phyloP scores from a whole-genome alignment of 2,888 invertebrate species.

The Linnaemya tessellans region DNA sequence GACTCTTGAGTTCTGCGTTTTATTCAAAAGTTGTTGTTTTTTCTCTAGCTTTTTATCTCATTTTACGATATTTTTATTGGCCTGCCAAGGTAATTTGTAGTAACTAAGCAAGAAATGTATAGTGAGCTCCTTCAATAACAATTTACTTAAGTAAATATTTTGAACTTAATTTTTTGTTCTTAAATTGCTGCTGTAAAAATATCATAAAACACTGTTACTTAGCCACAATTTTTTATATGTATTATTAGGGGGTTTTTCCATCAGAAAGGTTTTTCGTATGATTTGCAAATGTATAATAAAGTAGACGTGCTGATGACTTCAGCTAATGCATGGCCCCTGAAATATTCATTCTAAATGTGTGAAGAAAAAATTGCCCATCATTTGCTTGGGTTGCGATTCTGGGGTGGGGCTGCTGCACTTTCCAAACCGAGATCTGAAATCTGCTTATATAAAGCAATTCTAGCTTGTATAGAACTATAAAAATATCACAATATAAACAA shows the following conservation, averaged over 20 bases:
- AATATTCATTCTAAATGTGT: slow-evolving; percentile 26
- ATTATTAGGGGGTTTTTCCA: background rate
- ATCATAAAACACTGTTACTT: slow-evolving; percentile 53
- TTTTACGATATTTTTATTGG: slow-evolving; percentile 75
- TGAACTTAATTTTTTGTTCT: slow-evolving; percentile 23
- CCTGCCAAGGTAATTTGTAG: slow-evolving; percentile 73
- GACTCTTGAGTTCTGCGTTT: slow-evolving; percentile 29
- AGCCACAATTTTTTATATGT: background rate
- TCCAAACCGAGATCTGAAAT: no score
- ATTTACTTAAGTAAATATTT: slow-evolving; percentile 68
- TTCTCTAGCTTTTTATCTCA: slow-evolving; percentile 32
- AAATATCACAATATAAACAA: no score
- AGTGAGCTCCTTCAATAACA: slow-evolving; percentile 49
- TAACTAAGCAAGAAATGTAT: slow-evolving; percentile 19
- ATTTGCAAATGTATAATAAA: slow-evolving; percentile 35
- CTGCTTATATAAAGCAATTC: no score
- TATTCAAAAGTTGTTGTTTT: background rate
- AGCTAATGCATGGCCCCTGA: slow-evolving; percentile 64
- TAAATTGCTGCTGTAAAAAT: slow-evolving; percentile 41
- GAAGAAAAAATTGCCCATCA: background rate
- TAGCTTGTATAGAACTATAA: no score
- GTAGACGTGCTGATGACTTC: slow-evolving; percentile 51
- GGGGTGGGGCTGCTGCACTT: no score
- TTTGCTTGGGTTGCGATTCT: no score
- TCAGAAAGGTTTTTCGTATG: slow-evolving; percentile 37